Evolutionary conservation across 2,888 invertebrate genomes (phyloP).

Genomic region (Cylindroiulus punctatus): DNA sequence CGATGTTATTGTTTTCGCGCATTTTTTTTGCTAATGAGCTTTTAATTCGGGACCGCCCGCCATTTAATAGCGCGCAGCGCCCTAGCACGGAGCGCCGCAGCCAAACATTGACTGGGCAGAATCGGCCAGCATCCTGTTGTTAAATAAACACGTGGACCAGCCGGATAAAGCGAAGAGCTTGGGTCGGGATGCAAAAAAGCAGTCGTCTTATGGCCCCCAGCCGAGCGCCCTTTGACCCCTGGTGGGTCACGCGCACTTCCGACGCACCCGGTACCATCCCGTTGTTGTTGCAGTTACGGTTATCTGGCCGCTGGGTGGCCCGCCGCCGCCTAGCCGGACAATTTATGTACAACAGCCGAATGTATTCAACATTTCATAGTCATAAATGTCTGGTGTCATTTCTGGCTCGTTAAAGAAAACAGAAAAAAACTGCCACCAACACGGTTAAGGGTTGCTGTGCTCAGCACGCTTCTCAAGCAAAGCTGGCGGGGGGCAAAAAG

Average conservation of each 20-base stretch:
- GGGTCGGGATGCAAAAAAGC: not conserved
- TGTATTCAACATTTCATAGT: constrained; percentile 42
- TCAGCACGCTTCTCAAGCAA: not conserved
- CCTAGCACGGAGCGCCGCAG: not conserved
- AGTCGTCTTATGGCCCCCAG: not conserved
- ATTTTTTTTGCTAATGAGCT: constrained; percentile 17
- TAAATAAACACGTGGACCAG: constrained; percentile 14
- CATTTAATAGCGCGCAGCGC: constrained; percentile 4
- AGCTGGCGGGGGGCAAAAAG: not conserved
- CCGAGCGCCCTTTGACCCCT: not conserved
- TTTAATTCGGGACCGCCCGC: constrained; percentile 16
- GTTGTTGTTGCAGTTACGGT: no score
- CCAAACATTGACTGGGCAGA: constrained; percentile 7
- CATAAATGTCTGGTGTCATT: not conserved
- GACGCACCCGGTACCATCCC: not conserved
- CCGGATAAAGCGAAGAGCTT: not conserved
- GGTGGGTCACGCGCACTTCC: not conserved
- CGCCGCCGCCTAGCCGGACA: not conserved
- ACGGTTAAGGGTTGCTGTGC: not conserved
- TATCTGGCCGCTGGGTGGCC: constrained; percentile 21
- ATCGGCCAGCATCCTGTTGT: constrained; percentile 35
- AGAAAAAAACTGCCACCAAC: constrained; percentile 4
- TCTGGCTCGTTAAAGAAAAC: not conserved
- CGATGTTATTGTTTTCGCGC: constrained; percentile 7
- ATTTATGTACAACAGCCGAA: constrained; percentile 42